Base-by-base conservation (phyloP, 2,888 invertebrate species). In the Spisula solida region DNA sequence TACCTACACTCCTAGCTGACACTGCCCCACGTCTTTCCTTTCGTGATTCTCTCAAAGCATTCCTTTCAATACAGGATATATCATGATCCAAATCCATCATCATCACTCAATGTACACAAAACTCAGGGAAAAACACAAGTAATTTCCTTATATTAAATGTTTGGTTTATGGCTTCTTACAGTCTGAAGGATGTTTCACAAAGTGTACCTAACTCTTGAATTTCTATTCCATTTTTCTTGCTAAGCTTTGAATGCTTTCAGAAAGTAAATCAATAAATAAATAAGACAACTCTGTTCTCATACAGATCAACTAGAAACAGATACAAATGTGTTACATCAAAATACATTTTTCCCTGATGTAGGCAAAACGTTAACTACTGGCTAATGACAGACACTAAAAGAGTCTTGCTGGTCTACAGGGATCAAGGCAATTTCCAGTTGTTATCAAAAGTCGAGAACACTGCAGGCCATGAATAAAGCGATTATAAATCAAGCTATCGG, bases 1-100 rank as follows among this genome's bases (percentile, higher is more conserved):
- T 91, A 91, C 91, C 91, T 91, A 87, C 82, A 86, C 86, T 87
- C 31, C 86, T 56, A n/a, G 87, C 92, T 25, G 88, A 87, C 12
- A 92, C 92, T 29, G 89, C 92, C 80, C 90, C 90, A 56, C 92
- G 79, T n/a, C 92, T 75, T 41, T 92, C 92, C 86, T 92, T 92
- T 55, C 92, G 84, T 4, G 90, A 90, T 75, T 92, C 92, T 18
- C 92, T 25, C 31, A 90, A 82, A 14, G 90, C 92, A 78, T 84
- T 92, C 75, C 85, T 89, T 66, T 92, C 92, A 79, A 92, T 88
- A 70, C 80, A 75, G 5, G 75, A 75, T 31, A 79, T 56, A 47
- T 82, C 80, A 5, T 83, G 48, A 60, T 79, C 80, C 29, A 82
- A 18, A 51, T 86, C 85, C 85, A 85, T 79, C 41, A 78, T 85